Evolutionary conservation across 2,113 vertebrate species (phyloP).

Genomic region (Prunella himalayana): DNA sequence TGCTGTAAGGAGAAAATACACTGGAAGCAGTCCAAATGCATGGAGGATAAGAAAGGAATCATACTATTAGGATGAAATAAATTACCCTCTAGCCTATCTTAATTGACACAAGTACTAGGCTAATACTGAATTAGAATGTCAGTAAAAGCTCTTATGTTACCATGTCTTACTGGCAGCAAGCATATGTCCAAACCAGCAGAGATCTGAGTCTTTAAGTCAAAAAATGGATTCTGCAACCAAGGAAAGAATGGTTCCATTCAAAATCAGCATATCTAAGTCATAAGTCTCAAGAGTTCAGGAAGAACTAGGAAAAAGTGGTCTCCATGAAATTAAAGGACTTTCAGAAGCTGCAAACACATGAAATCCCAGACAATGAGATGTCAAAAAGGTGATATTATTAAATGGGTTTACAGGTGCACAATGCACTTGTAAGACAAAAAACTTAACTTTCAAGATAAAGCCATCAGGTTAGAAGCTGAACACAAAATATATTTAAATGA

Average conservation of each 20-base stretch:
- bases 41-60: background rate
- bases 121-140: background rate
- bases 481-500: background rate
- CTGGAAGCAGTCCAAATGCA: background rate
- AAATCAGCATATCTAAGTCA: background rate
- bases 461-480: background rate
- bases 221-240: background rate
- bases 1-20: background rate
- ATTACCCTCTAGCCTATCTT: background rate
- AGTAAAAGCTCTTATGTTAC: background rate
- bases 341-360: background rate
- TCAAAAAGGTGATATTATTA: background rate
- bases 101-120: background rate
- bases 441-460: background rate
- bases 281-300: background rate
- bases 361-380: background rate
- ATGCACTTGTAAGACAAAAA: background rate
- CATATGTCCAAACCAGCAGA: background rate
- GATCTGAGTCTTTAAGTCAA: background rate
- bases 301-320: background rate
- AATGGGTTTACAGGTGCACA: background rate
- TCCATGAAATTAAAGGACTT: background rate
- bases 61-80: background rate
- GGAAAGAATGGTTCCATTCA: background rate
- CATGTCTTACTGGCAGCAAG: background rate